A percentile compares a stretch with the other conserved stretches of the same genome.
phyloP scores from a whole-genome alignment of 2,888 invertebrate species.

The Branchipolynoe longqiensis region DNA sequence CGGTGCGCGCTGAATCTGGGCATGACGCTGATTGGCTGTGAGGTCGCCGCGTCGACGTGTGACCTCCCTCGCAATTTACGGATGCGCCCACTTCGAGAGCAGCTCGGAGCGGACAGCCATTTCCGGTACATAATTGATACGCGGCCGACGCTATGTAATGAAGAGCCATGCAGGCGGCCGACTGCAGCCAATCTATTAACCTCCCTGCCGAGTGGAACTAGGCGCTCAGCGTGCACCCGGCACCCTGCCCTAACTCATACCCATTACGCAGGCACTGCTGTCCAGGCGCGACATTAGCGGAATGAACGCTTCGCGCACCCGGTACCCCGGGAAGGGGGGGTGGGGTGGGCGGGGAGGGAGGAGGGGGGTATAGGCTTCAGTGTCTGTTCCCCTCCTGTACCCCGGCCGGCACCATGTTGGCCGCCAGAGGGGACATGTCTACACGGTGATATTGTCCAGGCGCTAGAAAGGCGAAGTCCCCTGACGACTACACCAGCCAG shows the following conservation, averaged over 20 bases:
- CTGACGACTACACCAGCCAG: slow-evolving; percentile 5
- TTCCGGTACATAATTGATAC: slow-evolving; percentile 36
- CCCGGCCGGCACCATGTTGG: background rate
- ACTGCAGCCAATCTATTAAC: slow-evolving; percentile 37
- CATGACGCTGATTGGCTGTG: background rate
- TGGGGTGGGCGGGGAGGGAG: no score
- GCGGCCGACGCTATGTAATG: slow-evolving; percentile 23
- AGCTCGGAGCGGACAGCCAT: no score
- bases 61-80: slow-evolving; percentile 16
- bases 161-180: background rate
- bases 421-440: slow-evolving; percentile 38
- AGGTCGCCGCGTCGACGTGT: background rate
- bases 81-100: background rate
- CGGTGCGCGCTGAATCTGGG: background rate
- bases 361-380: background rate
- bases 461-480: slow-evolving; percentile 10
- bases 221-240: background rate
- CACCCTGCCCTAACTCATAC: slow-evolving; percentile 36
- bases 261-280: slow-evolving; percentile 32
- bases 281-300: slow-evolving; percentile 26
- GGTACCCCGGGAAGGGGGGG: no score
- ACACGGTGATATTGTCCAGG: slow-evolving; percentile 41
- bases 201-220: slow-evolving; percentile 1
- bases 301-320: background rate
- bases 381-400: background rate